Base-by-base conservation (phyloP, 2,888 invertebrate species). In the Pristionchus entomophagus region DNA sequence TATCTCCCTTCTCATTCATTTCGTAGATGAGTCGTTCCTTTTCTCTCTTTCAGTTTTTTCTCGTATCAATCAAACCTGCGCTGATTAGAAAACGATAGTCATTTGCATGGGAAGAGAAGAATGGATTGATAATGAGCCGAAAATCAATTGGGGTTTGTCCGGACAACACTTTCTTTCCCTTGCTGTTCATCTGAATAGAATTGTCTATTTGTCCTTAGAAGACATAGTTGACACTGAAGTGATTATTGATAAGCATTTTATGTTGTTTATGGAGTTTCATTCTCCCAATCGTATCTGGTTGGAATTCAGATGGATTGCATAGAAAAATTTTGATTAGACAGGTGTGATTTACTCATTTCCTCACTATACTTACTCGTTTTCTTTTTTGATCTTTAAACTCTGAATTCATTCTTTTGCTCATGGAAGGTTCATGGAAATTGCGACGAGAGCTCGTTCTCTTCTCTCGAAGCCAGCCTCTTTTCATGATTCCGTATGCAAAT, bases 401-500 rank as follows among this genome's bases (percentile, higher is more conserved):
- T 2, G 38, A 59, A 29, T 59, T 59, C 19, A 56, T 59, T 41
- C 41, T 73, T n/a, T n/a, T n/a, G n/a, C n/a, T n/a, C n/a, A n/a
- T n/a, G 45, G 45, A 14, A 14, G 45, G 53, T 53, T 59, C 26
- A 35, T 14, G 10, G 22, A 59, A 56, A 26, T 82, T 53, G 38
- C 45, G 56, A 35, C 14, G 38, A 32, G 38, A 82, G 82, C 73
- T 73, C 41, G 73, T 45, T 73, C 73, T 73, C 41, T n/a, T 41
- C 17, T 35, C 38, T 73, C 73, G n/a, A 26, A 73, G 73, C 45
- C 73, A 73, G 73, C n/a, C 38, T 59, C 82, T 82, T 82, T 82
- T 53, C 82, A 41, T 82, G 82, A 82, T 82, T 82, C 82, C 82
- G 32, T 82, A 82, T 82, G 82, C 82, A 82, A 82, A 82, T 82